These are phyloP conservation scores for Drosophila kohkoa DNA, from an alignment of 1,140 invertebrate species.

Conservation along the genomic window DNA sequence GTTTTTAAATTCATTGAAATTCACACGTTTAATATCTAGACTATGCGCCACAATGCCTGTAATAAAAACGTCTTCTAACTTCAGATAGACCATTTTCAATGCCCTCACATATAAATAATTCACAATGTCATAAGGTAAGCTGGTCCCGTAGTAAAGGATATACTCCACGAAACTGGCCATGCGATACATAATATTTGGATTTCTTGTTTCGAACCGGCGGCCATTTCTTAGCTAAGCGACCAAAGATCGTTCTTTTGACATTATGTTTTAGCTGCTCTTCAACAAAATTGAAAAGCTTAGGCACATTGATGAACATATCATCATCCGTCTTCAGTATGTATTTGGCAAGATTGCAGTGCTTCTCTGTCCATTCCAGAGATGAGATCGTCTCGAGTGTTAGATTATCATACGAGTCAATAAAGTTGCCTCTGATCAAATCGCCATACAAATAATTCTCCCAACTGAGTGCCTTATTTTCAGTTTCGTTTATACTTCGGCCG, in stretches of 20 bases:
- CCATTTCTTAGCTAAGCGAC: slow-evolving; percentile 91
- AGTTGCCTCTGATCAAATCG: slow-evolving; percentile 91
- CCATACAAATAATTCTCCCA: slow-evolving; percentile 90
- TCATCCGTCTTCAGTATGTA: slow-evolving; percentile 95
- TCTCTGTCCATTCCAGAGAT: slow-evolving; percentile 93
- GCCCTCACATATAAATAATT: slow-evolving; percentile 89
- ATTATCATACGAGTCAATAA: slow-evolving; percentile 94
- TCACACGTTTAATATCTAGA: slow-evolving; percentile 89
- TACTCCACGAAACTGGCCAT: slow-evolving; percentile 89
- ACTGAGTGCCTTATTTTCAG: slow-evolving; percentile 86
- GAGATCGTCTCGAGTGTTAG: slow-evolving; percentile 94
- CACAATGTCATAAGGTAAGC: slow-evolving; percentile 92
- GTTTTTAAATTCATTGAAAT: slow-evolving; percentile 94
- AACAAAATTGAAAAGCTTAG: slow-evolving; percentile 90
- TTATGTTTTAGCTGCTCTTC: slow-evolving; percentile 89
- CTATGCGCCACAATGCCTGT: slow-evolving; percentile 94
- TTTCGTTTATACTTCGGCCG: slow-evolving; percentile 86
- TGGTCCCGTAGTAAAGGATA: slow-evolving; percentile 95
- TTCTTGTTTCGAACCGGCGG: slow-evolving; percentile 93
- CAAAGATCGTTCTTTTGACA: slow-evolving; percentile 90
- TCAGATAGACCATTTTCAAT: slow-evolving; percentile 89
- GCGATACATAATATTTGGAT: slow-evolving; percentile 94
- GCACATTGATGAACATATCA: slow-evolving; percentile 96
- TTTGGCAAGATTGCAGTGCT: slow-evolving; percentile 90
- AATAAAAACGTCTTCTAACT: slow-evolving; percentile 95